phyloP scores from a whole-genome alignment of 2,888 invertebrate species.

The Carabus problematicus region DNA sequence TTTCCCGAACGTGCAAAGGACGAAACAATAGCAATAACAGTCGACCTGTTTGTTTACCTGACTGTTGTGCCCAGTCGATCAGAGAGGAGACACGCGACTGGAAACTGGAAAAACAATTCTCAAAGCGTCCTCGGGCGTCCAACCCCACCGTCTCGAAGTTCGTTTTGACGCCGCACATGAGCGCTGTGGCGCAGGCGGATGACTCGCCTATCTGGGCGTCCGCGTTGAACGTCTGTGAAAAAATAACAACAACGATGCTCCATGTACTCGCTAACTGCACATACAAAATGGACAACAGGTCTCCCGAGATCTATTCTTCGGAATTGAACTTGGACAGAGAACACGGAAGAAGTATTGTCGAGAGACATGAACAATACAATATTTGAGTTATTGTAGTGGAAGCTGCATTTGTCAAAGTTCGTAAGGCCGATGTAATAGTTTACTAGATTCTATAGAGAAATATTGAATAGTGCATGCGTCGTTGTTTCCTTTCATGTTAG shows the following conservation, averaged over 20 bases:
- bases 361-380: no score
- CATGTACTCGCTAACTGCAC: background rate
- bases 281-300: background rate
- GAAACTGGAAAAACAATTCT: conserved; percentile 66
- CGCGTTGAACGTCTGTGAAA: conserved; percentile 69
- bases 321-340: no score
- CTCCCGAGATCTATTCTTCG: no score
- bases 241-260: conserved; percentile 38
- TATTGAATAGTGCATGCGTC: no score
- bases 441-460: no score
- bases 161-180: conserved; percentile 71
- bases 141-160: conserved; percentile 70
- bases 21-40: conserved; percentile 9
- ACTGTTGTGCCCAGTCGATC: conserved; percentile 67
- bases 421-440: no score
- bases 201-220: conserved; percentile 73
- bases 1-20: background rate
- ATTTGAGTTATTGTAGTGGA: no score
- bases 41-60: conserved; percentile 57
- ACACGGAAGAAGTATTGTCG: no score
- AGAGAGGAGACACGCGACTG: conserved; percentile 64
- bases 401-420: no score
- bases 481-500: no score
- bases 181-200: conserved; percentile 72
- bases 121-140: conserved; percentile 65